phyloP scores from a whole-genome alignment of 2,797 vertebrate species.

The Epinephelus awoara region DNA sequence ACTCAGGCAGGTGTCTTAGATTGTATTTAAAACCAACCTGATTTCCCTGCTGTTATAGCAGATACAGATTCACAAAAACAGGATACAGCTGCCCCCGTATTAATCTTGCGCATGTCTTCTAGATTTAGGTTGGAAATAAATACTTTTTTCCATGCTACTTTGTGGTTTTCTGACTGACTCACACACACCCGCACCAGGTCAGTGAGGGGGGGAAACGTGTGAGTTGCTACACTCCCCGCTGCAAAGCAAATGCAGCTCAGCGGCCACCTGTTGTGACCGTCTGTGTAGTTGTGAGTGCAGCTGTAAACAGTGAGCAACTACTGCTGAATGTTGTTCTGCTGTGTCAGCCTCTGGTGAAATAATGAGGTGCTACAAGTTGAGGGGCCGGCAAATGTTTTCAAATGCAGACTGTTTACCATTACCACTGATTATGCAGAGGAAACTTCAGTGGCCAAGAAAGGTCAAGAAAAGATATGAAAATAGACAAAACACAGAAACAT shows the following conservation, averaged over 20 bases:
- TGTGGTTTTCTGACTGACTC: slow-evolving; percentile 54
- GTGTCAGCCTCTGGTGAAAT: not conserved
- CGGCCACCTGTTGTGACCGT: slow-evolving; percentile 31
- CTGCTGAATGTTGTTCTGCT: slow-evolving; percentile 6
- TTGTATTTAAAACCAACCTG: too few species aligned
- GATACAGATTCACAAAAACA: not conserved
- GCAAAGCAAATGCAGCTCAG: not conserved
- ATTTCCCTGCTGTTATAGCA: not conserved
- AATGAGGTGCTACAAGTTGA: not conserved
- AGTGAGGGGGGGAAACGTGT: not conserved
- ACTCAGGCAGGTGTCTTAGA: too few species aligned
- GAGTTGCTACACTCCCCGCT: not conserved
- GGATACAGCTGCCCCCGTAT: slow-evolving; percentile 23
- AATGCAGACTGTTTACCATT: not conserved
- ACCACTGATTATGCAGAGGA: not conserved
- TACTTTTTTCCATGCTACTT: slow-evolving; percentile 9
- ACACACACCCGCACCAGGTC: slow-evolving; percentile 10
- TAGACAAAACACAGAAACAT: not conserved
- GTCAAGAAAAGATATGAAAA: not conserved
- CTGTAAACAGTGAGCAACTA: slow-evolving; percentile 32
- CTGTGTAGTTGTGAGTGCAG: slow-evolving; percentile 1
- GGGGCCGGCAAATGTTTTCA: not conserved
- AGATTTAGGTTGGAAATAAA: slow-evolving; percentile 17
- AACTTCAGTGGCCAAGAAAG: not conserved
- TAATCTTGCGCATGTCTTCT: slow-evolving; percentile 7